Conservation (phyloP, 2,797 vertebrate genomes). For the Lutra lutra region DNA sequence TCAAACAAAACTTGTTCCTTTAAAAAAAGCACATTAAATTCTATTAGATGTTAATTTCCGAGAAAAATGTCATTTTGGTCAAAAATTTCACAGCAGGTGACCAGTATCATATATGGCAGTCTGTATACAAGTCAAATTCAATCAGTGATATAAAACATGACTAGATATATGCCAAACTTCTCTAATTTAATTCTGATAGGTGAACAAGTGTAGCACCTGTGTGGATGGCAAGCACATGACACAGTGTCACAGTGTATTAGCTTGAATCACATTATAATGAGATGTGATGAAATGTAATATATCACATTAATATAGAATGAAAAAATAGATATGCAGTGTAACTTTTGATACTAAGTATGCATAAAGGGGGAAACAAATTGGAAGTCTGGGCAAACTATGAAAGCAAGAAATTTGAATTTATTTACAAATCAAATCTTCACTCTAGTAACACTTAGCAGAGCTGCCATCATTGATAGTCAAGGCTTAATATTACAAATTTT, state of each 20-base stretch:
- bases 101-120: neutral
- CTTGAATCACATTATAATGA: neutral
- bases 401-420: slow-evolving; percentile 62
- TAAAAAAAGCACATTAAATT: neutral
- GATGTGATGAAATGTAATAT: slow-evolving; percentile 37
- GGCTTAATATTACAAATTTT: slow-evolving; percentile 41
- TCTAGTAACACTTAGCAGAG: slow-evolving; percentile 13
- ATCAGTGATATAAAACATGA: neutral
- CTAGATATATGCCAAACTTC: neutral
- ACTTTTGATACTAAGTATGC: neutral
- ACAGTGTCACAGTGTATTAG: neutral
- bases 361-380: neutral
- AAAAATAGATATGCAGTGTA: neutral
- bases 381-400: neutral
- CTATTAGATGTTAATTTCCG: neutral
- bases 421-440: slow-evolving; percentile 59
- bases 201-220: neutral
- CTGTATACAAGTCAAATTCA: slow-evolving; percentile 2
- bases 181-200: slow-evolving; percentile 41
- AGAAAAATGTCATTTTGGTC: slow-evolving; percentile 12
- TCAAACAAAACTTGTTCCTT: neutral
- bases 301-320: neutral
- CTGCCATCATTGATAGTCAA: slow-evolving; percentile 27
- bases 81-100: slow-evolving; percentile 28
- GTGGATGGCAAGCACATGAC: neutral